These are phyloP conservation scores for Copidosoma floridanum DNA, from an alignment of 1,140 invertebrate genomes.

Conservation along the genomic window DNA sequence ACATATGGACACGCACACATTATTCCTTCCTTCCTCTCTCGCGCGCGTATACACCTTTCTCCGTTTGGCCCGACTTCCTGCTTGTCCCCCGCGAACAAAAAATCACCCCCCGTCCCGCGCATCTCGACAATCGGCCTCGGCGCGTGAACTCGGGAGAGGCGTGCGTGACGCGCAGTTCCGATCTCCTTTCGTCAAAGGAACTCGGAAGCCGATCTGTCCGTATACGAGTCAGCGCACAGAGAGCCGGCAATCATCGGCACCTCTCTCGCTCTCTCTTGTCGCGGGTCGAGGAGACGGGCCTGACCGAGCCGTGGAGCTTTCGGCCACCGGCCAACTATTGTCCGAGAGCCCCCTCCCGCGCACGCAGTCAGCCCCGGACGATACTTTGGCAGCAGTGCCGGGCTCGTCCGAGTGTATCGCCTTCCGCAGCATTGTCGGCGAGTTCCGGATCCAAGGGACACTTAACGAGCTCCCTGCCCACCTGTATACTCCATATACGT, in stretches of 20 bases:
- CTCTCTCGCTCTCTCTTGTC: no score
- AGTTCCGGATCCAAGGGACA: constrained; percentile 49
- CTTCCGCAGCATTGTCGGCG: constrained; percentile 56
- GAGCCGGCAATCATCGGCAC: no score
- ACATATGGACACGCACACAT: no score
- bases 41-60: no score
- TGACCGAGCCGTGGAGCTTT: constrained; percentile 55
- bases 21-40: no score
- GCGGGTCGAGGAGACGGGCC: constrained; percentile 50
- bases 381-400: constrained; percentile 42
- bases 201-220: constrained; percentile 43
- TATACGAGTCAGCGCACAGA: no score
- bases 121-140: no score
- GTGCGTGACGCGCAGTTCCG: constrained; percentile 47
- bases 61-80: constrained; percentile 6
- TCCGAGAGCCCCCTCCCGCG: constrained; percentile 25
- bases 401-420: constrained; percentile 55
- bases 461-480: no score
- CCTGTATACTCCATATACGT: no score
- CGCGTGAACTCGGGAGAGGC: constrained; percentile 34
- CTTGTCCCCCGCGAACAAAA: no score
- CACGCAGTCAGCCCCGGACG: constrained; percentile 32
- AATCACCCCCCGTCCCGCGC: no score
- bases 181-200: constrained; percentile 45
- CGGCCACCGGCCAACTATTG: constrained; percentile 48